Evolutionary conservation across 2,113 vertebrate species (phyloP).

Genomic region (Tragulus kanchil): DNA sequence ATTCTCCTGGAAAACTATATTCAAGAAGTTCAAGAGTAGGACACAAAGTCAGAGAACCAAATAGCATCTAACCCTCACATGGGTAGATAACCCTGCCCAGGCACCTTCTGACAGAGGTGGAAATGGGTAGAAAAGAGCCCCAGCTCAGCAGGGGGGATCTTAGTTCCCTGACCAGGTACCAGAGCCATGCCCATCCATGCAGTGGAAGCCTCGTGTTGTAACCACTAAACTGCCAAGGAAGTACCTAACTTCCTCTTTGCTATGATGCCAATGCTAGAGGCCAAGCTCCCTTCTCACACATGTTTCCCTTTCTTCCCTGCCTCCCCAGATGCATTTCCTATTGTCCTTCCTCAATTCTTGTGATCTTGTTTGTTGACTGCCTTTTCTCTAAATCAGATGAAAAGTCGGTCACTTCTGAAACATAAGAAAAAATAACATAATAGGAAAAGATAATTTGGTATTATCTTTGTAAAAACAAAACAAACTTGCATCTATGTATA

Average conservation of each 20-base stretch:
- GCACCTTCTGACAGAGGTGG: too few relatives aligned
- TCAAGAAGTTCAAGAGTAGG: background rate
- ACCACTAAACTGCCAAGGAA: too few relatives aligned
- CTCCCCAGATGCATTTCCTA: background rate
- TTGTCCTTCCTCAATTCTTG: too few relatives aligned
- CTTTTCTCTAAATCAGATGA: background rate
- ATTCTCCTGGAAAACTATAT: background rate
- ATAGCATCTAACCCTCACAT: background rate
- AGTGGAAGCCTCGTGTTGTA: too few relatives aligned
- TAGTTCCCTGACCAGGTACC: too few relatives aligned
- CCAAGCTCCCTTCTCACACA: background rate
- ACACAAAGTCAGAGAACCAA: background rate
- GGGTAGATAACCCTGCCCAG: background rate
- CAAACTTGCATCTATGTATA: background rate
- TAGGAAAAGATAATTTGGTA: background rate
- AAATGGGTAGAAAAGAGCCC: too few relatives aligned
- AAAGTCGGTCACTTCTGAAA: background rate
- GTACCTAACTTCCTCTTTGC: background rate
- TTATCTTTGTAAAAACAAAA: background rate
- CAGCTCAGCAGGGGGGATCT: too few relatives aligned
- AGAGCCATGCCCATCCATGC: too few relatives aligned
- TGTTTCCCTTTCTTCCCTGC: background rate
- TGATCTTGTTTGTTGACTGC: background rate
- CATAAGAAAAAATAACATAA: background rate
- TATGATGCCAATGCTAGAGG: rapidly evolving